Conservation (phyloP, 1,140 invertebrate genomes). For the Branchinecta lynchi region DNA sequence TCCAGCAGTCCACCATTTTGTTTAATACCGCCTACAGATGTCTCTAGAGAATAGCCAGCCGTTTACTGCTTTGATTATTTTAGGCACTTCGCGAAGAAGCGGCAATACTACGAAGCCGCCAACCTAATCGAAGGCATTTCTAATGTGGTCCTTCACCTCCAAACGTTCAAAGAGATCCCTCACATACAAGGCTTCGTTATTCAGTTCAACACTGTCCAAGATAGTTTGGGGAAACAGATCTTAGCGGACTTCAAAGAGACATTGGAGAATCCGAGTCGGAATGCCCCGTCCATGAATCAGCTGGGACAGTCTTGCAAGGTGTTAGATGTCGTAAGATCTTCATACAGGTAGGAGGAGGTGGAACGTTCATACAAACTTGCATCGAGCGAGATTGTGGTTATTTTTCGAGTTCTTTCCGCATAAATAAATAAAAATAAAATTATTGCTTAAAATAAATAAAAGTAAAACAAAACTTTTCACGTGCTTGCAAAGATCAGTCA, state of each 20-base stretch:
- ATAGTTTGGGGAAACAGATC: conserved; percentile 75
- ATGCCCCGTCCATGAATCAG: conserved; percentile 51
- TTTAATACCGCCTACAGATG: too few species aligned
- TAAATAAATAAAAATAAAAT: too few species aligned
- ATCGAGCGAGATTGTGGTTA: too few species aligned
- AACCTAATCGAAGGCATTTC: conserved; percentile 89
- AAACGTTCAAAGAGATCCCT: conserved; percentile 62
- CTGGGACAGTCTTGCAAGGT: conserved; percentile 83
- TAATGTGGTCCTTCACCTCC: conserved; percentile 81
- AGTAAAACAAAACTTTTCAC: too few species aligned
- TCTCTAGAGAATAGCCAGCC: too few species aligned
- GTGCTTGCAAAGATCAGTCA: too few species aligned
- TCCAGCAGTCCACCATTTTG: too few species aligned
- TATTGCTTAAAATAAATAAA: too few species aligned
- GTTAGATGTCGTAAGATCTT: conserved; percentile 74
- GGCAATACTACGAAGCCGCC: conserved; percentile 87
- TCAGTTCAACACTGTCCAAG: conserved; percentile 67
- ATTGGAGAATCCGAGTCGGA: conserved; percentile 59
- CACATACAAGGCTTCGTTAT: conserved; percentile 51
- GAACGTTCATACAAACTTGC: too few species aligned
- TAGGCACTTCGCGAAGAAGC: conserved; percentile 35
- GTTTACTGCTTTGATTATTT: conserved; percentile 23
- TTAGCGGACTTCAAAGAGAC: conserved; percentile 83
- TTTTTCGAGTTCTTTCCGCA: too few species aligned
- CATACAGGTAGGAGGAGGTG: conserved; percentile 48